Conservation (phyloP, 2,113 vertebrate genomes). For the Girardinichthys multiradiatus region DNA sequence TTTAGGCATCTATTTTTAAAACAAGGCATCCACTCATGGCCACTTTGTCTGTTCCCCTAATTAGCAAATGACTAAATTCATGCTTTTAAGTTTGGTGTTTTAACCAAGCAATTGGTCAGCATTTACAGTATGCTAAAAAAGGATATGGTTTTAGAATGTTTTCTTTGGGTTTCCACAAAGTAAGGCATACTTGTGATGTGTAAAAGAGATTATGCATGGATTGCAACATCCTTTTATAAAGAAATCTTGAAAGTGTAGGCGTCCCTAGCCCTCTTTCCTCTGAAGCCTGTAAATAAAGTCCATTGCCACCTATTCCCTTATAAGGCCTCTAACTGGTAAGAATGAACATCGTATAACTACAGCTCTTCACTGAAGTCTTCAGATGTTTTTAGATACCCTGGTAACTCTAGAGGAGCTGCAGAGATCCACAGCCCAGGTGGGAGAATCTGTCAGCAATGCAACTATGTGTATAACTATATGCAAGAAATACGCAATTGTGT, state of each 20-base stretch:
- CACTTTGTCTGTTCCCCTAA: background rate
- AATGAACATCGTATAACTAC: too few species aligned
- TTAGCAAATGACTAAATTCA: slow-evolving; percentile 7
- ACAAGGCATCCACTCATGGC: background rate
- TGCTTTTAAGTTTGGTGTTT: slow-evolving; percentile 14
- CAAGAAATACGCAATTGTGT: too few species aligned
- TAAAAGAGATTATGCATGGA: too few species aligned
- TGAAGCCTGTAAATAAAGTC: background rate
- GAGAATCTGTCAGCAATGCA: background rate
- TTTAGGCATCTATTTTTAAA: slow-evolving; percentile 20
- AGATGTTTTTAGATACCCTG: too few species aligned
- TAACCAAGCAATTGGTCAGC: background rate
- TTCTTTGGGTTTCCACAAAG: background rate
- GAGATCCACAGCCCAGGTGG: too few species aligned
- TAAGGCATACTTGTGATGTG: too few species aligned
- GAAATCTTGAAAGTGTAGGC: background rate
- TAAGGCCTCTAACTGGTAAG: background rate
- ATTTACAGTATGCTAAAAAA: background rate
- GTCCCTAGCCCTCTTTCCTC: background rate
- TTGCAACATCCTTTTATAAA: too few species aligned
- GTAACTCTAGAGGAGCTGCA: too few species aligned
- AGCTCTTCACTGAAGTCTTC: too few species aligned
- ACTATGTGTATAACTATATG: too few species aligned
- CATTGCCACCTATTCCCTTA: background rate
- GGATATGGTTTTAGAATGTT: background rate